Conservation (phyloP, 2,888 invertebrate species). For the Tryphoninae sp. region DNA sequence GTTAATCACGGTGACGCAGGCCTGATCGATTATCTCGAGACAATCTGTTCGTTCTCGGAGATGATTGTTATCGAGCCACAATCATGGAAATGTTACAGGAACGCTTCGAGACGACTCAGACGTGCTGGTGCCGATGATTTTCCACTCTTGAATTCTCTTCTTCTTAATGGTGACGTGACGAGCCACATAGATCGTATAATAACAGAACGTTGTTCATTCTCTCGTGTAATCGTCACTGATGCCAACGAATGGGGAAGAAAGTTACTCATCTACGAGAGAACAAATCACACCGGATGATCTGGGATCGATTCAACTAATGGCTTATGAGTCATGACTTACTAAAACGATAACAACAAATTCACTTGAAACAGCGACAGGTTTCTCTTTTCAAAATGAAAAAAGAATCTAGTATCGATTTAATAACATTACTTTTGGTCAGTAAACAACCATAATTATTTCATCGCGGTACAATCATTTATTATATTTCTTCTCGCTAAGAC, state of each 20-base stretch:
- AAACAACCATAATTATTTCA: too few relatives aligned
- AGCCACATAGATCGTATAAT: conserved; percentile 84
- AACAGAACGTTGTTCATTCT: conserved; percentile 80
- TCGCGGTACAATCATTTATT: too few relatives aligned
- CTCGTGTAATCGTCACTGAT: conserved; percentile 84
- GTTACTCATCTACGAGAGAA: conserved; percentile 84
- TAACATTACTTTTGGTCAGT: too few relatives aligned
- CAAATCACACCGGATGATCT: not conserved
- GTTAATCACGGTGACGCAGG: conserved; percentile 91
- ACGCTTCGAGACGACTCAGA: conserved; percentile 88
- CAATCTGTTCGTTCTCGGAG: conserved; percentile 83
- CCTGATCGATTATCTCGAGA: conserved; percentile 85
- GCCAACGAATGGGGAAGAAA: conserved; percentile 88
- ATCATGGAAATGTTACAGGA: conserved; percentile 92
- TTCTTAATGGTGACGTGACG: conserved; percentile 85
- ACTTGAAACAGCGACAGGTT: too few relatives aligned
- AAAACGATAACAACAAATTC: not conserved
- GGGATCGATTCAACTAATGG: not conserved
- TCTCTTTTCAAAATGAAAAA: too few relatives aligned
- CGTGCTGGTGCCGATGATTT: conserved; percentile 85
- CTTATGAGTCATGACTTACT: not conserved
- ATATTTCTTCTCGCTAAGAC: not conserved
- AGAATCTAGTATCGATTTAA: too few relatives aligned
- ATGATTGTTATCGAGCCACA: conserved; percentile 91
- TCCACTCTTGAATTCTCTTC: conserved; percentile 84